Evolutionary conservation across 92 coral and sea anemone species (phyloP).

Genomic region (Umimayanthus chanpuru): DNA sequence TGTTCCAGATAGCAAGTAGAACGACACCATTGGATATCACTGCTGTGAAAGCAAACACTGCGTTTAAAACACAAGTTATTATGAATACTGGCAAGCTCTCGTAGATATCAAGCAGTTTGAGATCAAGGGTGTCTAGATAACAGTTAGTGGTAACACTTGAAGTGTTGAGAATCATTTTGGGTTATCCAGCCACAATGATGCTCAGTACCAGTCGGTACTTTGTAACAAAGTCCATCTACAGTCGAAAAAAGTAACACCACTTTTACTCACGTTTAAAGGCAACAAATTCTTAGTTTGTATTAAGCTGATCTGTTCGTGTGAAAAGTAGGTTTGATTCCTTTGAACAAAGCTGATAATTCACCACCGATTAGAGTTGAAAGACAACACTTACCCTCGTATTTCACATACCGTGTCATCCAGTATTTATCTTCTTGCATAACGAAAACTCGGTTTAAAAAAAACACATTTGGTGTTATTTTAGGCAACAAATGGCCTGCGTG

Average conservation of each 20-base stretch:
- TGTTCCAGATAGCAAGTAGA: not conserved
- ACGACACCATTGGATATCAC: not conserved
- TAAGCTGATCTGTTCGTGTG: too few relatives aligned
- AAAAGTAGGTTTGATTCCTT: too few relatives aligned
- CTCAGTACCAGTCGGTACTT: not conserved
- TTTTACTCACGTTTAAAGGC: too few relatives aligned
- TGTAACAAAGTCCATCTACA: not conserved
- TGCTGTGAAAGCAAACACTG: not conserved
- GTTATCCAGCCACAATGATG: not conserved
- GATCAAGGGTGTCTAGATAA: not conserved
- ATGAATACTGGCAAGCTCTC: not conserved
- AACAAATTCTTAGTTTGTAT: too few relatives aligned
- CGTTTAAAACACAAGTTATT: conserved; percentile 7
- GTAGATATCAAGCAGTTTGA: not conserved
- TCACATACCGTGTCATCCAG: not conserved
- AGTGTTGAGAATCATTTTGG: not conserved
- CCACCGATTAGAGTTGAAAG: too few relatives aligned
- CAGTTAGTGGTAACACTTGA: not conserved
- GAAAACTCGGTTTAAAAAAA: too few relatives aligned
- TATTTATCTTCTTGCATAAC: too few relatives aligned
- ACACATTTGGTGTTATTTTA: too few relatives aligned
- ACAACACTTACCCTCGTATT: not conserved
- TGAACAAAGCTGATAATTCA: too few relatives aligned
- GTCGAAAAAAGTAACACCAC: too few relatives aligned
- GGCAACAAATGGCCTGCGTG: not conserved